Evolutionary conservation across 1,140 invertebrate genomes (phyloP), one percentile per base, ranked within the genome.

Genomic region (Zelostemma sp.): DNA sequence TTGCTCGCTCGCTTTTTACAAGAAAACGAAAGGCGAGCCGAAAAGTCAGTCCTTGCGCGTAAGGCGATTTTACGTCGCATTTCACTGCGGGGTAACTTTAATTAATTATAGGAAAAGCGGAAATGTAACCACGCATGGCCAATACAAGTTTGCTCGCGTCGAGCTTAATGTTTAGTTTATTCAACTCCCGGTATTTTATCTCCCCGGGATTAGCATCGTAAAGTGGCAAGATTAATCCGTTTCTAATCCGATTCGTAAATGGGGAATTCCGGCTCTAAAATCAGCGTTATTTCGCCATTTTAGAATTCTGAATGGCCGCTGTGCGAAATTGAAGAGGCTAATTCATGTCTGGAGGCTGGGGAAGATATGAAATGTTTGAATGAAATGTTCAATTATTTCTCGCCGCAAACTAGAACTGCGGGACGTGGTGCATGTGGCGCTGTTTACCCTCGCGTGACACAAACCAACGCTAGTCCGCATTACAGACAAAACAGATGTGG

Each of bases 401-500:
- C 21, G 21, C 21, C 21, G 21, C 21, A 8, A 25, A 25, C 21
- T 25, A 25, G 21, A 25, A 25, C 21, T 25, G 21, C 8, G 21
- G 21, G 21, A 25, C 21, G 21, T 25, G 21, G 21, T 8, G 21
- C 21, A 25, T 25, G 21, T 43, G 46, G 49, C 15, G 50, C 45
- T 57, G 60, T 59, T 68, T 68, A 59, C 49, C n/a, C n/a, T n/a
- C n/a, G n/a, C 50, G 49, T 63, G 67, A 56, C 51, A 60, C 46
- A 56, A 69, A 60, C 56, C 61, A 64, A 53, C 46, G 41, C 54
- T 18, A 19, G 28, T 28, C n/a, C 11, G 57, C 51, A 17, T 49
- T 50, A 19, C 64, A 69, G 49, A 63, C 60, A 50, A 59, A 69
- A 63, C 66, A 68, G 66, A 68, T 68, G 56, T 60, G 60, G 50